Percentiles rank a stretch among this genome's conserved stretches.
Conservation (phyloP, 2,797 vertebrate species). For the Falco novaeseelandiae region DNA sequence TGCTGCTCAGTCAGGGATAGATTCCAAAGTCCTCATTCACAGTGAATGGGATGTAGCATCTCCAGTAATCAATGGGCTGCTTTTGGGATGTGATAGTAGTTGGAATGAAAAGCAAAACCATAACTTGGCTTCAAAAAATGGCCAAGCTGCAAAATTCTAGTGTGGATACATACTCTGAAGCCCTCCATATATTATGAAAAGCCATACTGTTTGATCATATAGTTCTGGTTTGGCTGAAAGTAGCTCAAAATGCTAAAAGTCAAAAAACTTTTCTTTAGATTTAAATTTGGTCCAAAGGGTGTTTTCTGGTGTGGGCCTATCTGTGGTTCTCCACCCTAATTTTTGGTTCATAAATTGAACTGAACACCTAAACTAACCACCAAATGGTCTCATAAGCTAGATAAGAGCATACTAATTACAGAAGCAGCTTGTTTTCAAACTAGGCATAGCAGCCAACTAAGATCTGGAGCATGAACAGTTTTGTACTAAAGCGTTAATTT, state of each 20-base stretch:
- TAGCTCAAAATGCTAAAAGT: not conserved
- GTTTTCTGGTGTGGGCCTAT: not conserved
- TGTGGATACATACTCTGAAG: not conserved
- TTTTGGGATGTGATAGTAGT: not conserved
- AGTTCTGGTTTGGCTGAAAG: conserved; percentile 12
- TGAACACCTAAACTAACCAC: not conserved
- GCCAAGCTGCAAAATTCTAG: not conserved
- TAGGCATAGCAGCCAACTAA: not conserved
- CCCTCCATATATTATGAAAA: not conserved
- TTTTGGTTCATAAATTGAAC: not conserved
- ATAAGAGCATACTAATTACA: not conserved
- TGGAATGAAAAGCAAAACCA: not conserved
- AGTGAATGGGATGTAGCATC: not conserved
- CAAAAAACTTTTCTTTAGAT: not conserved
- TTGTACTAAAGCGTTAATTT: not conserved
- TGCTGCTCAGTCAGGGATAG: not conserved
- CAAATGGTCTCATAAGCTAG: not conserved
- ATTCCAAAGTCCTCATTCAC: not conserved
- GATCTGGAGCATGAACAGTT: not conserved
- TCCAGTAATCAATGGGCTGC: not conserved
- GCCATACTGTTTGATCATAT: not conserved
- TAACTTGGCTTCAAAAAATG: not conserved
- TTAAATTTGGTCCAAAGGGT: not conserved
- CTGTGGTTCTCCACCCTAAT: not conserved
- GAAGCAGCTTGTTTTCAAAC: not conserved